Conservation (phyloP, 2,113 vertebrate species). For the Triplophysa rosa region DNA sequence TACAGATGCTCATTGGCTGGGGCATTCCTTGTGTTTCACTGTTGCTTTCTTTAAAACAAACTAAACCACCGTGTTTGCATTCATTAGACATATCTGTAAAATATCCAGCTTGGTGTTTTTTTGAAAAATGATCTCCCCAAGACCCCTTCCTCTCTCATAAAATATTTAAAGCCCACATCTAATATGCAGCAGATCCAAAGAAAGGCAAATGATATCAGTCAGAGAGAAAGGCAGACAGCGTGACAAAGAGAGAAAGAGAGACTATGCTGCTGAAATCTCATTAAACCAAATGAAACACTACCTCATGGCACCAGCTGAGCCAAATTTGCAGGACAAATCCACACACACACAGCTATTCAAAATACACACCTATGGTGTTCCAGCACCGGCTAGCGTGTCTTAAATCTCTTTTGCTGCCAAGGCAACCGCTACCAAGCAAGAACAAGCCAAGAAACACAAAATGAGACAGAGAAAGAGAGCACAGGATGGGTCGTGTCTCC, state of each 20-base stretch:
- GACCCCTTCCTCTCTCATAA: slow-evolving; percentile 44
- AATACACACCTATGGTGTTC: slow-evolving; percentile 55
- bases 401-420: slow-evolving; percentile 66
- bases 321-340: slow-evolving; percentile 42
- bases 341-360: slow-evolving; percentile 47
- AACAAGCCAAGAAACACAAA: slow-evolving; percentile 44
- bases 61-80: slow-evolving; percentile 1
- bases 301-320: slow-evolving; percentile 72
- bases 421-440: slow-evolving; percentile 69
- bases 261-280: slow-evolving; percentile 74
- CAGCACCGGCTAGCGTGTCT: slow-evolving; percentile 43
- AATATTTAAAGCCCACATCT: slow-evolving; percentile 61
- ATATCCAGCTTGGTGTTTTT: slow-evolving; percentile 5
- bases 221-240: neutral
- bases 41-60: neutral
- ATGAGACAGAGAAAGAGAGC: slow-evolving; percentile 12
- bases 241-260: neutral
- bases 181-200: slow-evolving; percentile 39
- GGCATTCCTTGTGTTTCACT: neutral
- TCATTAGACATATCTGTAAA: neutral
- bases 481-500: slow-evolving; percentile 47
- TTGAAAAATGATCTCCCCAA: slow-evolving; percentile 4
- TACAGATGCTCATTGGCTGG: too few relatives aligned
- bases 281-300: slow-evolving; percentile 75
- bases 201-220: slow-evolving; percentile 62